phyloP scores from a whole-genome alignment of 2,797 vertebrate genomes.

The Pangasius mekongensis region DNA sequence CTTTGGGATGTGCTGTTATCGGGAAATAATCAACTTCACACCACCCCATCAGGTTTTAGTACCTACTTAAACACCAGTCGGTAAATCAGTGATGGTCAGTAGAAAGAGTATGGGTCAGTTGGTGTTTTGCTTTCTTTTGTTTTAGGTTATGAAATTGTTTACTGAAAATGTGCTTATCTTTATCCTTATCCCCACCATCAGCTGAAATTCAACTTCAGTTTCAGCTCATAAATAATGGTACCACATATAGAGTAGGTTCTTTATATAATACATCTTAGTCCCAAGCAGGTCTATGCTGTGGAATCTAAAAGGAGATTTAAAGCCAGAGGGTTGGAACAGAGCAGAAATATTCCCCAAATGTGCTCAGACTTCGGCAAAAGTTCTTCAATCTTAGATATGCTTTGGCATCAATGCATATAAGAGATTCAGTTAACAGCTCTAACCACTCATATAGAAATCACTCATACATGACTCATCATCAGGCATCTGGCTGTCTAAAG shows the following conservation, averaged over 20 bases:
- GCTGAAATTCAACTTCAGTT: not conserved
- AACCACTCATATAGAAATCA: not conserved
- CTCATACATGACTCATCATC: slow-evolving; percentile 3
- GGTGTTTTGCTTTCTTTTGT: not conserved
- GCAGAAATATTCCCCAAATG: not conserved
- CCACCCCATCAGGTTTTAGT: not conserved
- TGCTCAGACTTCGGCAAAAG: not conserved
- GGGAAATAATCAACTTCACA: not conserved
- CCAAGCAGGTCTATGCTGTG: not conserved
- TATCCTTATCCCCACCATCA: slow-evolving; percentile 16
- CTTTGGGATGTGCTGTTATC: not conserved
- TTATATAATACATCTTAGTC: not conserved
- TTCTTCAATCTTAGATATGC: not conserved
- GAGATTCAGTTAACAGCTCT: not conserved
- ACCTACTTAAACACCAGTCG: not conserved
- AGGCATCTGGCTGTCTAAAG: not conserved
- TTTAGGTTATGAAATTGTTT: not conserved
- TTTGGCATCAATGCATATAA: not conserved
- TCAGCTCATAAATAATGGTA: slow-evolving; percentile 9
- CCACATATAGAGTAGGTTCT: not conserved
- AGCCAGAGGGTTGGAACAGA: not conserved
- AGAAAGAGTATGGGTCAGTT: not conserved
- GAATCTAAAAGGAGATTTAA: not conserved
- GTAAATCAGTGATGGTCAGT: not conserved
- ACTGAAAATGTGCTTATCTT: slow-evolving; percentile 7